Conservation (phyloP, 1,140 invertebrate genomes). For the Drosophila parabipectinata region DNA sequence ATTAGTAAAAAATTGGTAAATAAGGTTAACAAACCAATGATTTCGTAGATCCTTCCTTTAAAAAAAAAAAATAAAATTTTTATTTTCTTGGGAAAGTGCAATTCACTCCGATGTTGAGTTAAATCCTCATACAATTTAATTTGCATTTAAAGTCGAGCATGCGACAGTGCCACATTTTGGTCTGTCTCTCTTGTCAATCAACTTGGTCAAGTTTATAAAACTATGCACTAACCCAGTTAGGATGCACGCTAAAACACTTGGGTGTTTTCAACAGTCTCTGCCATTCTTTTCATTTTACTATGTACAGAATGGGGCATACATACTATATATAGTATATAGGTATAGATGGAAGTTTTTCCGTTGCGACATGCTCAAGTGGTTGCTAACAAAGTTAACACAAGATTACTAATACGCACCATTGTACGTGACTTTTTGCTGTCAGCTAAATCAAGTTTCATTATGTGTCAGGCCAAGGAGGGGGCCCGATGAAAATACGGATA, state of each 20-base stretch:
- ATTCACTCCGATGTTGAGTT: neutral
- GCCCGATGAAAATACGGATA: slow-evolving; percentile 28
- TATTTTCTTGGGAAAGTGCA: too few species aligned
- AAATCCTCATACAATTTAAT: slow-evolving; percentile 4
- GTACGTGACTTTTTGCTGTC: slow-evolving; percentile 81
- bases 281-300: neutral
- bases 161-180: neutral
- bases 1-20: slow-evolving; percentile 36
- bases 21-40: slow-evolving; percentile 7
- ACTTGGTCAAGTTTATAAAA: slow-evolving; percentile 51
- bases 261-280: slow-evolving; percentile 16
- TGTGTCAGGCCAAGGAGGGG: slow-evolving; percentile 49
- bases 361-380: slow-evolving; percentile 66
- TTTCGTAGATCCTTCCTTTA: neutral
- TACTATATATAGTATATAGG: neutral
- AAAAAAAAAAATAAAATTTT: neutral
- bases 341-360: slow-evolving; percentile 23
- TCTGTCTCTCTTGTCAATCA: slow-evolving; percentile 32
- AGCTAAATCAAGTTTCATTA: slow-evolving; percentile 82
- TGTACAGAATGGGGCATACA: neutral
- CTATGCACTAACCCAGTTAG: slow-evolving; percentile 52
- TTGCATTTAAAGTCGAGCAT: slow-evolving; percentile 5
- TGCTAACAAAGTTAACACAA: slow-evolving; percentile 80
- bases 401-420: slow-evolving; percentile 81
- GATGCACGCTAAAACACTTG: slow-evolving; percentile 24